Base-by-base conservation (phyloP, 2,797 vertebrate genomes). In the Macrochelys suwanniensis region DNA sequence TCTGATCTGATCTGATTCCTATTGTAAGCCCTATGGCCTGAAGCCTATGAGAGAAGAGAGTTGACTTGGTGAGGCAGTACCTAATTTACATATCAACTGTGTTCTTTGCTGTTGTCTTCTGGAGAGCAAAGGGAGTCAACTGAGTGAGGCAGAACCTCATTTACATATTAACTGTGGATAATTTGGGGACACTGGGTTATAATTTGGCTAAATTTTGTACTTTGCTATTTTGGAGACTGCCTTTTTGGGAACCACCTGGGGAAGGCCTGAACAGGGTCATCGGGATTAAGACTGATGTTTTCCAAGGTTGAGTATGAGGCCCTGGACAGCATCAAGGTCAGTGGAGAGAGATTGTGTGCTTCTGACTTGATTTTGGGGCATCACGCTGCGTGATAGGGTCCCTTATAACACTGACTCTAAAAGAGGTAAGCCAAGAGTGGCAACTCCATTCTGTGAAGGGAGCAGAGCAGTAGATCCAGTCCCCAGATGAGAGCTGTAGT, bases 1-100 rank as follows among this genome's bases (percentile, higher is more conserved):
- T 94, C 90, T 88, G 51, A 57, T 94, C n/a, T 96, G 91, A 85
- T 93, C 65, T 21, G 91, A 91, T 94, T 96, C 81, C 85, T 93
- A 85, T 80, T 68, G 33, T 68, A 68, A 68, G n/a, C 65, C n/a
- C 19, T 68, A 21, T 68, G 13, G 59, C 59, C 59, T 61, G 59
- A 61, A 61, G 59, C 59, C 31, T 61, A 16, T 4, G 9, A 42
- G 65, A 68, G 65, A 37, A 42, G 16, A 65, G 31, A 33, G 11
- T n/a, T 33, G 28, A 59, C 54, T 57, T 28, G 28, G 28, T 33
- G 31, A 33, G 31, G 15, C 31, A 61, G 59, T 17, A 33, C 59
- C 31, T 61, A 61, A 61, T 61, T 33, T 61, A 61, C 15, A n/a
- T n/a, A 65, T 65, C 61, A n/a, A n/a, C 31, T 65, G 61, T 57